These are phyloP conservation scores for Lycocerus yunnanus DNA, from an alignment of 2,888 invertebrate species.

Conservation along the genomic window DNA sequence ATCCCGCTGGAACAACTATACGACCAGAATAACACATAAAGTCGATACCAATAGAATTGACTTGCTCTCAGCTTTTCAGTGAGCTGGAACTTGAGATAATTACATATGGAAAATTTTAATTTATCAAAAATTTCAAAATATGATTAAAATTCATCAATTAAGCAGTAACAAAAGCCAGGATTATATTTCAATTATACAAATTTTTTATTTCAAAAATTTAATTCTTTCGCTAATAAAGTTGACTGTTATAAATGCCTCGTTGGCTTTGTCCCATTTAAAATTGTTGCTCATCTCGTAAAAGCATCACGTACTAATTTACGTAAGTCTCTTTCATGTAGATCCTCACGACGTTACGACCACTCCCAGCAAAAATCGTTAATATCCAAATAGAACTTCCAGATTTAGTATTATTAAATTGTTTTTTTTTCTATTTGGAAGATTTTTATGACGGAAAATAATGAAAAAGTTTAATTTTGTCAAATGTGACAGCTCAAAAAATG, in stretches of 20 bases:
- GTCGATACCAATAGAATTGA: neutral
- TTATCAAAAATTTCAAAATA: neutral
- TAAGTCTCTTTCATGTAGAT: neutral
- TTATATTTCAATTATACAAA: neutral
- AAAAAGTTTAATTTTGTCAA: neutral
- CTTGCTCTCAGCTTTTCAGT: neutral
- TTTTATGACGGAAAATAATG: neutral
- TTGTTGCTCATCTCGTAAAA: neutral
- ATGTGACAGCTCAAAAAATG: neutral
- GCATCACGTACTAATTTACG: neutral
- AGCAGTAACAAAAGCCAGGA: neutral
- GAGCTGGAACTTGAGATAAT: neutral
- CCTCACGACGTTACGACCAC: neutral
- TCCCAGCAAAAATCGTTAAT: neutral
- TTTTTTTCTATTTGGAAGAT: neutral
- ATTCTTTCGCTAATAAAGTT: neutral
- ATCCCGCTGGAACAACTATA: neutral
- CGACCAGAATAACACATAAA: neutral
- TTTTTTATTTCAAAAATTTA: neutral
- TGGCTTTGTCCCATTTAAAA: neutral
- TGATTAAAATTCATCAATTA: neutral
- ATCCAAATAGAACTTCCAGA: neutral
- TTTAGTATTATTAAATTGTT: neutral
- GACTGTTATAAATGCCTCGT: neutral
- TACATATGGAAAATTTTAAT: neutral